Base-by-base conservation (phyloP, 2,113 vertebrate genomes). In the Chascanopsetta lugubris region DNA sequence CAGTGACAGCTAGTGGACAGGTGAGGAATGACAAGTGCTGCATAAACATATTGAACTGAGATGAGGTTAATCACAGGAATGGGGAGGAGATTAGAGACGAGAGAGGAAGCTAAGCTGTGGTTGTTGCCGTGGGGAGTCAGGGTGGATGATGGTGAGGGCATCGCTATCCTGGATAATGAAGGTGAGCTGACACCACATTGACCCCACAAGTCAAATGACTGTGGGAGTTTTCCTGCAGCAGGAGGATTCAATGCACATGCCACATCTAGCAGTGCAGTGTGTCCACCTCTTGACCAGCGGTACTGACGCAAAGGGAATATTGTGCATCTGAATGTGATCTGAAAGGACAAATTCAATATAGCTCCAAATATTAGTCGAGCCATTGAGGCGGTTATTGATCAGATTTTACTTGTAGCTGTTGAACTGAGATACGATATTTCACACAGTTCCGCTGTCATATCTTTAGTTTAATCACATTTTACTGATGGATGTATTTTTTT, bases 151-250 rank as follows among this genome's bases (percentile, higher is more conserved):
- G 13, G 54, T 8, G 1, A 57, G 66, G 36, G 43, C 24, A 55
- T 38, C 2, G 7, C 54, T 17, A 57, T 64, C 42, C 60, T 20
- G 22, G 46, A 69, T 75, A 77, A 73, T 77, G 12, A 81, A 79
- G 56, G 60, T 17, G 56, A 76, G 49, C 26, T 18, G 74, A 48
- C 69, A 66, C 48, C 49, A 66, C 12, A 64, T 48, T 84, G 62
- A 77, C 69, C 48, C 25, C n/a, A 36, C 4, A 62, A 60, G 50
- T 73, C 61, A 69, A 73, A 75, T 72, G 32, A 69, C 48, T 75
- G 24, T 49, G 34, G 56, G 21, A 26, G 22, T 57, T 70, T 55
- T 34, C 34, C 25, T 46, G 27, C 15, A n/a, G 18, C 59, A 40
- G 20, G 55, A 62, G 48, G 71, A 34, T 69, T 68, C 79, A 18